These are phyloP conservation scores for Zoanthus sansibaricus DNA, from an alignment of 92 coral and sea anemone species.

Conservation along the genomic window DNA sequence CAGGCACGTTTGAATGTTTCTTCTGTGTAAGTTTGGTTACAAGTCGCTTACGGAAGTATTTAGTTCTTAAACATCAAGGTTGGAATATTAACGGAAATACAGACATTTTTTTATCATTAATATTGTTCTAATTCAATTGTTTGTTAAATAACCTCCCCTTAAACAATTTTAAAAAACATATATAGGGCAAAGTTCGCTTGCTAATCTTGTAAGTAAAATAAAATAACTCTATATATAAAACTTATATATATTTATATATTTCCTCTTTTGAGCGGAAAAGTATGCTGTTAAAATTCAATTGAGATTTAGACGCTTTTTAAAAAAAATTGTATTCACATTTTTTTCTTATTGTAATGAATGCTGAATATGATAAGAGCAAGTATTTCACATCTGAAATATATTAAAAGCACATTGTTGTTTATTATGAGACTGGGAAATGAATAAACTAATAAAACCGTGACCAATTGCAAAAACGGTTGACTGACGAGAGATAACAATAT, in stretches of 20 bases:
- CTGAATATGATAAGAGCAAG: too few species aligned
- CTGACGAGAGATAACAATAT: not conserved
- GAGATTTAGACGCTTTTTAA: too few species aligned
- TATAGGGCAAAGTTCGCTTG: not conserved
- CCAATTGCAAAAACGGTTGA: not conserved
- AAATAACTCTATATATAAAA: not conserved
- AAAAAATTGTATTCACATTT: too few species aligned
- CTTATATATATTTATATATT: not conserved
- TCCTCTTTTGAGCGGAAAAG: not conserved
- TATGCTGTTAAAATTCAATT: not conserved
- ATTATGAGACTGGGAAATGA: not conserved
- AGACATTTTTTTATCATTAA: not conserved
- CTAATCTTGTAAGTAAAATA: not conserved
- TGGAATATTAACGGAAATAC: not conserved
- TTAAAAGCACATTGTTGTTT: too few species aligned
- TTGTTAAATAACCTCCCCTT: not conserved
- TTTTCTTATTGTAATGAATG: too few species aligned
- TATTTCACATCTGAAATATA: too few species aligned
- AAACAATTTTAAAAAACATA: not conserved
- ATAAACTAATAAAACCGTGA: not conserved
- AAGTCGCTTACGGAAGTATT: not conserved
- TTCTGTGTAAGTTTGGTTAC: too few species aligned
- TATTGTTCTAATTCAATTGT: conserved; percentile 3
- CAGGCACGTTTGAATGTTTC: too few species aligned
- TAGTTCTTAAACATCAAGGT: not conserved